Base-by-base conservation (phyloP, 2,113 vertebrate species). In the Galeopterus variegatus region DNA sequence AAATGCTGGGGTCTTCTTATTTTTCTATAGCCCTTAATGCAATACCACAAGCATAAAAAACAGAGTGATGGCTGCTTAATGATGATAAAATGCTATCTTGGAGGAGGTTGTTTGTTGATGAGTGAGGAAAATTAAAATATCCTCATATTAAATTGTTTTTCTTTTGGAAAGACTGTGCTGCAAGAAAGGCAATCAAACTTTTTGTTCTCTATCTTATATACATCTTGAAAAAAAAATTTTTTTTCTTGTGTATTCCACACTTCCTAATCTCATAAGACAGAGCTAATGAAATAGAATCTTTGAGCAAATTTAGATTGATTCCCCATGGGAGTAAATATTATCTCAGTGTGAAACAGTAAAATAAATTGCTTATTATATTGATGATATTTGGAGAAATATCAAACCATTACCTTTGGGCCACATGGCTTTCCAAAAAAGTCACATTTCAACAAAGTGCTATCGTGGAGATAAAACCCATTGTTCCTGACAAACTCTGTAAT, bases 361-460 rank as follows among this genome's bases (percentile, higher is more conserved):
- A 54, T 80, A 28, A 69, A 85, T 36, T 50, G 14, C 45, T 86
- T 88, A 36, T 50, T 81, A 52, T 28, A 1, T 69, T 88, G 62
- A 54, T 90, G 19, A 15, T 91, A 5, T 93, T 96, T 85, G 18
- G 79, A 82, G 81, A 97, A 95, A 97, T 86, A 33, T 64, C 70
- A 91, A 70, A 17, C 7, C 48, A 69, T 96, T 99, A 99, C 99
- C 98, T 99, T 96, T 92, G 99, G 98, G 14, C 98, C 97, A 84
- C 99, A 99, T 2, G 98, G 97, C 95, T 96, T 98, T 93, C 99
- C 98, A 97, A 99, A 99, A 97, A 98, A 99, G 12, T 99, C 87
- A 95, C 99, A 99, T 88, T 98, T 93, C 84, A 99, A 50, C 79
- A 99, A 84, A 21, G 99, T 99, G 54, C 95, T 98, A 8, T 96